These are phyloP conservation scores for Toxostoma redivivum DNA, from an alignment of 2,113 vertebrate species.

Conservation along the genomic window DNA sequence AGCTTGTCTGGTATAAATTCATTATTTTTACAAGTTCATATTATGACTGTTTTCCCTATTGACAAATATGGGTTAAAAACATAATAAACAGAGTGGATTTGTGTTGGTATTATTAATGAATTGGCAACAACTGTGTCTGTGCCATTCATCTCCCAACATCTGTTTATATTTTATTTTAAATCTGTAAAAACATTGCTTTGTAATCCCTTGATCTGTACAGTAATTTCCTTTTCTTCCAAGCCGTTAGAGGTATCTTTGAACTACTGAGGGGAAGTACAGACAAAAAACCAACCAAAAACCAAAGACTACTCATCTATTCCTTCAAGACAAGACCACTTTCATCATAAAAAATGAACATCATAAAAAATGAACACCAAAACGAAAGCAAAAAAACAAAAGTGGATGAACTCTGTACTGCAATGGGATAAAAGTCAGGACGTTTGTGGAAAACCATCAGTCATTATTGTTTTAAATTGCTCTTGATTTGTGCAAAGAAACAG, in stretches of 20 bases:
- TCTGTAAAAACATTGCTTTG: constrained; percentile 66
- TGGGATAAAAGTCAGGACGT: constrained; percentile 49
- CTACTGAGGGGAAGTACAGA: background rate
- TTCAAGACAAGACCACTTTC: constrained; percentile 67
- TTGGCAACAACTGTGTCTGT: constrained; percentile 63
- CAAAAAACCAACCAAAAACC: background rate
- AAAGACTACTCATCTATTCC: constrained; percentile 64
- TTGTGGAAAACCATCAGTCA: constrained; percentile 61
- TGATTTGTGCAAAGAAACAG: constrained; percentile 50
- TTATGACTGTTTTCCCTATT: constrained; percentile 32
- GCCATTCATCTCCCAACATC: constrained; percentile 60
- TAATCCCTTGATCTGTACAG: constrained; percentile 73
- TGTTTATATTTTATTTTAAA: constrained; percentile 79
- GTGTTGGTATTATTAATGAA: constrained; percentile 67
- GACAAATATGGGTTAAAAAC: constrained; percentile 56
- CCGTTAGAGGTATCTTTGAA: constrained; percentile 72
- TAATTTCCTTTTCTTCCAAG: constrained; percentile 75
- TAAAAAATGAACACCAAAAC: constrained; percentile 72
- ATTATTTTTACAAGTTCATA: constrained; percentile 60
- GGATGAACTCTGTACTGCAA: constrained; percentile 46
- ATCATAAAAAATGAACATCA: constrained; percentile 69
- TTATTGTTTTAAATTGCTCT: constrained; percentile 62
- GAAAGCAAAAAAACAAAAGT: constrained; percentile 70
- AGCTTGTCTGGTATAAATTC: constrained; percentile 35
- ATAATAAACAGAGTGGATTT: constrained; percentile 59